These are phyloP conservation scores for Liolophura sinensis DNA, from an alignment of 1,140 invertebrate species.

Conservation along the genomic window DNA sequence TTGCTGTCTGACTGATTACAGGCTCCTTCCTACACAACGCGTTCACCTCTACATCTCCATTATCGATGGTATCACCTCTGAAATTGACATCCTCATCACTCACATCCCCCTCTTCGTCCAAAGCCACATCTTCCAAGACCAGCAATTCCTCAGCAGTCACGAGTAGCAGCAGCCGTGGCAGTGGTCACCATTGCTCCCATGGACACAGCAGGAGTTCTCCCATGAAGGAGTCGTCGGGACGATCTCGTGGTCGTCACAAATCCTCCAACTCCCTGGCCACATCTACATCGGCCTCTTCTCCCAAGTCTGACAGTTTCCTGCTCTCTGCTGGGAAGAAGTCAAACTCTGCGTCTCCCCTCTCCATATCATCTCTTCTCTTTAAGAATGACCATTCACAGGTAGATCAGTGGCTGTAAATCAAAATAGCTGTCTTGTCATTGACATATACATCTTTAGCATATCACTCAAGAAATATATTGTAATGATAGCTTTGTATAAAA, in stretches of 20 bases:
- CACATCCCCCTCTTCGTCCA: background rate
- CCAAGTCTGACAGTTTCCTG: no score
- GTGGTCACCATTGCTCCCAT: background rate
- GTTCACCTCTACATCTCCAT: background rate
- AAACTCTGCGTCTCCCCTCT: no score
- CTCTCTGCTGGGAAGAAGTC: no score
- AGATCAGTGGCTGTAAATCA: no score
- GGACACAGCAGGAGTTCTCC: background rate
- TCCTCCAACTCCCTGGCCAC: background rate
- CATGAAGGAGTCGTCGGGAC: background rate
- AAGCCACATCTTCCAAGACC: background rate
- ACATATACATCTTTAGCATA: no score
- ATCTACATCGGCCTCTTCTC: background rate
- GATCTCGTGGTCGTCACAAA: background rate
- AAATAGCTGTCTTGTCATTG: no score
- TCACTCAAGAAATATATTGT: no score
- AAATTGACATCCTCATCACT: background rate
- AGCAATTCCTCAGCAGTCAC: background rate
- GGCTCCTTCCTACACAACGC: background rate
- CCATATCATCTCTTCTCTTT: no score
- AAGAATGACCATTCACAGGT: no score
- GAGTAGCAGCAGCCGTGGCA: background rate
- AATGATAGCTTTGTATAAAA: no score
- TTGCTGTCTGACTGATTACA: no score
- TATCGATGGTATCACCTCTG: background rate